Base-by-base conservation (phyloP, 2,797 vertebrate species). In the Ctenopoma kingsleyae region DNA sequence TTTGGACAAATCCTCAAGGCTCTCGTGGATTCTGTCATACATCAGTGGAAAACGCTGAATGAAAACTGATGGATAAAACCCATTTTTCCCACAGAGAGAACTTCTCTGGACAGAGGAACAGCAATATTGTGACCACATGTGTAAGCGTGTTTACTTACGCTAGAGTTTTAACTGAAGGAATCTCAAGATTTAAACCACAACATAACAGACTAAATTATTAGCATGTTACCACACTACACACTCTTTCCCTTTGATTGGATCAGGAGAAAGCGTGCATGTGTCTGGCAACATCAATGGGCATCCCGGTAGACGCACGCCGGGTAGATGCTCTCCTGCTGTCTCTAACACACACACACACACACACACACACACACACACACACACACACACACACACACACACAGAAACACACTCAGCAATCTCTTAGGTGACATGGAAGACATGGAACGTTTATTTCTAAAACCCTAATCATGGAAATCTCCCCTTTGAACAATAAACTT, bases 41-140 rank as follows among this genome's bases (percentile, higher is more conserved):
- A 69, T 80, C 65, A 63, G 23, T 56, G 49, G 58, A 57, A 81
- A 84, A 67, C 3, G 8, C 59, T 65, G 49, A 78, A 69, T 71
- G 71, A 59, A 69, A 74, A 74, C 10, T 56, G 63, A 81, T 74
- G 79, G 61, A 82, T 64, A 86, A 69, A 57, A 67, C 50, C 68
- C 41, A 40, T 16, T 73, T 78, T 86, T 72, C 67, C 79, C 79
- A 85, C 60, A 73, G 55, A 84, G 47, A 74, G 56, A 82, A 61
- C 68, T 56, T 86, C 62, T 81, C 75, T 78, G 85, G 80, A 83
- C 80, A 80, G 65, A 87, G 57, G 50, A 78, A 73, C 72, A 67
- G 72, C 86, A 93, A 91, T 92, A 80, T 91, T 91, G 90, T 60
- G 74, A 84, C 89, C 92, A 93, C 89, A 93, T 93, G 92, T 91